A percentile compares a stretch with the other conserved stretches of the same genome.
Conservation (phyloP, 2,888 invertebrate genomes). For the Endotricha flammealis region DNA sequence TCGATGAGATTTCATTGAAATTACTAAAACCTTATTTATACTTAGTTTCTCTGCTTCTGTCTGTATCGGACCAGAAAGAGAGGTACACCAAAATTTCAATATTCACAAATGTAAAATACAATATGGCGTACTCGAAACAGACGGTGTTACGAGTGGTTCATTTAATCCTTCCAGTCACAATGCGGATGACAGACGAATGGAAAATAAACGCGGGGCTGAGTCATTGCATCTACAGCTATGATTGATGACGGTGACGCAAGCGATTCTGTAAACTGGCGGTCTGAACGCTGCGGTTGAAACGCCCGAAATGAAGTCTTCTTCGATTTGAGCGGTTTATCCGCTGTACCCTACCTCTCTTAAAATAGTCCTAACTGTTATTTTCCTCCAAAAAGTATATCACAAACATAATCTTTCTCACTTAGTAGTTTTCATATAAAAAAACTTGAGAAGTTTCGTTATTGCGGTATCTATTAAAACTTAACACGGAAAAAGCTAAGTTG, state of each 20-base stretch:
- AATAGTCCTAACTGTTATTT: too few relatives aligned
- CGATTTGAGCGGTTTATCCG: too few relatives aligned
- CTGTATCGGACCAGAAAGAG: too few relatives aligned
- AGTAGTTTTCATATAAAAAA: too few relatives aligned
- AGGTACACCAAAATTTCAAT: too few relatives aligned
- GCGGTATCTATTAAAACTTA: background rate
- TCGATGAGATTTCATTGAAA: too few relatives aligned
- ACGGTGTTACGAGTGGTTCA: slow-evolving; percentile 1
- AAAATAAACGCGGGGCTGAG: slow-evolving; percentile 3
- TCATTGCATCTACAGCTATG: slow-evolving; percentile 5
- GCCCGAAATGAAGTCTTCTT: too few relatives aligned
- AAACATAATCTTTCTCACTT: too few relatives aligned
- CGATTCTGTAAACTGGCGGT: slow-evolving; percentile 1
- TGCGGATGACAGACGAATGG: slow-evolving; percentile 5
- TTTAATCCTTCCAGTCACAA: slow-evolving; percentile 2
- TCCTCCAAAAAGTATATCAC: too few relatives aligned
- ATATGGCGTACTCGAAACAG: background rate
- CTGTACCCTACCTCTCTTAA: too few relatives aligned
- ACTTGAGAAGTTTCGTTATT: background rate
- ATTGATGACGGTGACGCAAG: slow-evolving; percentile 1
- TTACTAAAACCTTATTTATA: too few relatives aligned
- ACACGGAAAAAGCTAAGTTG: background rate
- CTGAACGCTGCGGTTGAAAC: slow-evolving; percentile 2
- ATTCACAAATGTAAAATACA: background rate
- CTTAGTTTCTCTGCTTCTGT: too few relatives aligned